Evolutionary conservation across 2,888 invertebrate species (phyloP).

Genomic region (Penaeus monodon): DNA sequence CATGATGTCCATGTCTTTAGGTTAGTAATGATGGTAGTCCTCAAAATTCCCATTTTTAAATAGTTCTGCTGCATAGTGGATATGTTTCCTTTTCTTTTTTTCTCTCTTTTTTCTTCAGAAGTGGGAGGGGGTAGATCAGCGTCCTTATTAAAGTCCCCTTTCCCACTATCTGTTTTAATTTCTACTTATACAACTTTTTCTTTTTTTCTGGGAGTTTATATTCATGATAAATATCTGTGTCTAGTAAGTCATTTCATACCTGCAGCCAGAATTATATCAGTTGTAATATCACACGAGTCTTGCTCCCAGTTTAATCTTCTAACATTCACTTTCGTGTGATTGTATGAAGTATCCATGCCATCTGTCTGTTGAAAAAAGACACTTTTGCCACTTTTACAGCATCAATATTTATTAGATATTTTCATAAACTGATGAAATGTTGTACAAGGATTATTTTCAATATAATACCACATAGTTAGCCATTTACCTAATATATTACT

Average conservation of each 20-base stretch:
- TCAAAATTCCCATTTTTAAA: too few species aligned
- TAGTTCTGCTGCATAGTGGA: too few species aligned
- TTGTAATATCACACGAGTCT: conserved; percentile 3
- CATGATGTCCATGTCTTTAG: too few species aligned
- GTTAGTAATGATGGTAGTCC: too few species aligned
- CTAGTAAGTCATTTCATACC: conserved; percentile 14
- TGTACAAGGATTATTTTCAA: neutral
- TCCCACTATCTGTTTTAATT: too few species aligned
- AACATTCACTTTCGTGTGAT: conserved; percentile 16
- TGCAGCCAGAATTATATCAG: conserved; percentile 42
- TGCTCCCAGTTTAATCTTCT: conserved; percentile 32
- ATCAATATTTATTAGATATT: neutral
- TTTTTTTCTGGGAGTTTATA: too few species aligned
- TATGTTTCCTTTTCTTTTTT: too few species aligned
- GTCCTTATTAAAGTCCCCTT: too few species aligned
- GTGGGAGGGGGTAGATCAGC: too few species aligned
- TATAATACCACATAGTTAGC: neutral
- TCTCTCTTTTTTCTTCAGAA: too few species aligned
- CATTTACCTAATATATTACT: neutral
- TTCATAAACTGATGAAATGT: neutral
- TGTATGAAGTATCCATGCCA: neutral
- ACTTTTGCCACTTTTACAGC: neutral
- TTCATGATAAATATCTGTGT: too few species aligned
- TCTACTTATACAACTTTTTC: too few species aligned
- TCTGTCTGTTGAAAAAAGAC: conserved; percentile 15